A percentile compares a stretch with the other conserved stretches of the same genome.
These are phyloP conservation scores for Leguminivora glycinivorella DNA, from an alignment of 1,140 invertebrate genomes.

Conservation along the genomic window DNA sequence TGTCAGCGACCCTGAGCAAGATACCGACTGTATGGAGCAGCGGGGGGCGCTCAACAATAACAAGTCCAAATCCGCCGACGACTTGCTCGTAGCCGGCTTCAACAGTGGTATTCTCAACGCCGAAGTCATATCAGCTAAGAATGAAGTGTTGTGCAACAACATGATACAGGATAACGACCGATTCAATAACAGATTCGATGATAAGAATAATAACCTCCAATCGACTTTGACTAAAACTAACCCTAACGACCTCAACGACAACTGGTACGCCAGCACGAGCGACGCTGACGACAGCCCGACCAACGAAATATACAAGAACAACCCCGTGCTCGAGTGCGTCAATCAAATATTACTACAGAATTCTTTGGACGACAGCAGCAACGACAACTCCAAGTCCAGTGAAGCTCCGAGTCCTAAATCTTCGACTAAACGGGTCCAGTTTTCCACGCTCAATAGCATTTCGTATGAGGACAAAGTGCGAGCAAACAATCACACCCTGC, in stretches of 20 bases:
- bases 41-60: slow-evolving; percentile 53
- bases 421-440: slow-evolving; percentile 75
- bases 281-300: slow-evolving; percentile 84
- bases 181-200: slow-evolving; percentile 52
- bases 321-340: slow-evolving; percentile 87
- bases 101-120: slow-evolving; percentile 55
- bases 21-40: slow-evolving; percentile 65
- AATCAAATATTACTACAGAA: slow-evolving; percentile 87
- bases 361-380: slow-evolving; percentile 76
- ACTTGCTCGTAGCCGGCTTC: slow-evolving; percentile 58
- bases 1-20: slow-evolving; percentile 75
- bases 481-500: slow-evolving; percentile 62
- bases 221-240: slow-evolving; percentile 55
- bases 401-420: slow-evolving; percentile 74
- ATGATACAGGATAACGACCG: slow-evolving; percentile 48
- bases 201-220: slow-evolving; percentile 65
- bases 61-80: slow-evolving; percentile 67
- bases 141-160: slow-evolving; percentile 69
- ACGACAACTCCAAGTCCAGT: slow-evolving; percentile 74
- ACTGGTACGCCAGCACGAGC: slow-evolving; percentile 85
- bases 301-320: slow-evolving; percentile 84
- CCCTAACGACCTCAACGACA: slow-evolving; percentile 79
- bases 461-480: slow-evolving; percentile 76
- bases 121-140: slow-evolving; percentile 68
- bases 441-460: slow-evolving; percentile 77